Base-by-base conservation (phyloP, 2,797 vertebrate species). In the Falco peregrinus region DNA sequence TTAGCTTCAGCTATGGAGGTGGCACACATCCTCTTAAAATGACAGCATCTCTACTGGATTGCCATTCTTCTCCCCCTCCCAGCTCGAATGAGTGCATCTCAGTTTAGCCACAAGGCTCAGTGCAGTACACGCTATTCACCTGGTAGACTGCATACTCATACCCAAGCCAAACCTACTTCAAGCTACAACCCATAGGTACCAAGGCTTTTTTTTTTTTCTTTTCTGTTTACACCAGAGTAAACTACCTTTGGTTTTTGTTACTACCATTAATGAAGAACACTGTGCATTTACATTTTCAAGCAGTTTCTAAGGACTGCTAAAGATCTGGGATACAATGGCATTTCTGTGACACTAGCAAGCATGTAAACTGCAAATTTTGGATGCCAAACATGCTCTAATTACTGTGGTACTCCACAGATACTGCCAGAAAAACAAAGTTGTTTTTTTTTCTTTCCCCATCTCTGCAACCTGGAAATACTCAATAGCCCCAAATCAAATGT, bases 141-240 rank as follows among this genome's bases (percentile, higher is more conserved):
- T 19, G 4, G 26, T 2, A 70, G 53, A 37, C 11, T 35, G 26
- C 24, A 65, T 14, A 61, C 21, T 48, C 18, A 13, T 1, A 64
- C 6, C 26, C 21, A 80, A 54, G 63, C 5, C 60, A 87, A 64
- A 89, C 13, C 24, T 57, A 57, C 2, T 67, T 65, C 35, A 53
- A 76, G 43, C 17, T 33, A 76, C 57, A 59, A 68, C 39, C 13
- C 13, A 14, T 4, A 8, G 0, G 0, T 41, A 73, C 16, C 22
- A 67, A 84, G 50, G 26, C 5, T 15, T 20, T 21, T 47, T 63
- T 29, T 37, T 48, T 4, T 3, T 4, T 16, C 18, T 14, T 13
- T 12, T 11, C 60, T 17, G 6, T 43, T 89, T 84, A 75, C 3
- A 65, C 4, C 48, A 39, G 8, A 56, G 24, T 19, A 37, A 3